Conservation (phyloP, 1,140 invertebrate genomes). For the Cherax quadricarinatus region DNA sequence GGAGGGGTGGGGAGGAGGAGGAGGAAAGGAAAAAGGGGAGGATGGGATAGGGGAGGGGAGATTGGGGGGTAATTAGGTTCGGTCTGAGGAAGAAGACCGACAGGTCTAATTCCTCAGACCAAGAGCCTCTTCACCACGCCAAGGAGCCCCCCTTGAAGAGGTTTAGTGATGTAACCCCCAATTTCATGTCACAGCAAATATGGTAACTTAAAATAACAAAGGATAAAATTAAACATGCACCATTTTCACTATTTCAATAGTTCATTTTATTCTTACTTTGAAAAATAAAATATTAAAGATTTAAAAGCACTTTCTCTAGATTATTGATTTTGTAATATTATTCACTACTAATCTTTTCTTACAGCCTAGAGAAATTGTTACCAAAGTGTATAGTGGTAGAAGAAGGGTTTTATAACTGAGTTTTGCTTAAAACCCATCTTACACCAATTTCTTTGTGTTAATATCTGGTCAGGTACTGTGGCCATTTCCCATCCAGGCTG, state of each 20-base stretch:
- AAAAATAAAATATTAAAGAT: constrained; percentile 71
- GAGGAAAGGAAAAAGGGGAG: too few species aligned
- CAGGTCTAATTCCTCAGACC: too few species aligned
- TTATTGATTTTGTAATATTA: constrained; percentile 46
- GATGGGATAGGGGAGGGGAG: too few species aligned
- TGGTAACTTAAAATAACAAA: not conserved
- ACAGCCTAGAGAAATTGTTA: constrained; percentile 70
- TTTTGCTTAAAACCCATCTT: constrained; percentile 34
- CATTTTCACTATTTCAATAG: constrained; percentile 69
- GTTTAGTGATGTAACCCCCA: too few species aligned
- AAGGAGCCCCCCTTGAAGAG: too few species aligned
- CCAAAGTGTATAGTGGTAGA: constrained; percentile 38
- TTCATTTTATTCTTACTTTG: constrained; percentile 70
- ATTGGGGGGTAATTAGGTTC: too few species aligned
- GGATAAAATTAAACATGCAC: constrained; percentile 26
- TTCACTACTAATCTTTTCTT: constrained; percentile 59
- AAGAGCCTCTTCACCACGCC: too few species aligned
- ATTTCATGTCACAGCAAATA: too few species aligned
- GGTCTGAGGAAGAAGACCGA: too few species aligned
- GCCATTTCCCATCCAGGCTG: constrained; percentile 69
- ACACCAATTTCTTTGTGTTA: constrained; percentile 56
- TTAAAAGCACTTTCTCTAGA: constrained; percentile 70
- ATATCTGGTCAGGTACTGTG: constrained; percentile 70
- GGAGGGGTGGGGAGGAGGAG: too few species aligned
- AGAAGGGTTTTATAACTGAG: constrained; percentile 29